phyloP scores from a whole-genome alignment of 2,888 invertebrate genomes.

The Lasioglossum morio region DNA sequence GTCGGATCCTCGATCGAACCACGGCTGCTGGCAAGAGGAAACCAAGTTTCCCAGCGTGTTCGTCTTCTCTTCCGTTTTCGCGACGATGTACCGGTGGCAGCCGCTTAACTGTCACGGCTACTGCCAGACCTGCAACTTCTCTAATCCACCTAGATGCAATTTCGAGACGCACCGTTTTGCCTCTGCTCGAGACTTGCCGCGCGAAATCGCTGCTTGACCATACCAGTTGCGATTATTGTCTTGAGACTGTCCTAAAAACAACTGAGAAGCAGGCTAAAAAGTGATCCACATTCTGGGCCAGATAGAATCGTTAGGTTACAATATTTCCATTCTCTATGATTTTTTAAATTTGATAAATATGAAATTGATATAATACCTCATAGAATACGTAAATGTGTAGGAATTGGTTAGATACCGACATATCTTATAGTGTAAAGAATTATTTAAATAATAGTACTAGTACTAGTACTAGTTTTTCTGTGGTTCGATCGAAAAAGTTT shows the following conservation, averaged over 20 bases:
- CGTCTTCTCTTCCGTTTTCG: conserved; percentile 9
- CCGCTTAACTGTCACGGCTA: conserved; percentile 37
- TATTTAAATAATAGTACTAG: no score
- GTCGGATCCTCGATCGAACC: background rate
- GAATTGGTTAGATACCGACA: no score
- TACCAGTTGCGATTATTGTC: background rate
- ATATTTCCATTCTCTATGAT: no score
- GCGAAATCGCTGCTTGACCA: background rate
- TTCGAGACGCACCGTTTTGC: conserved; percentile 10
- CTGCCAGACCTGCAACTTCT: conserved; percentile 40
- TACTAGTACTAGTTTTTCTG: no score
- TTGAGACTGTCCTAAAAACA: background rate
- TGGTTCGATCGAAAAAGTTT: no score
- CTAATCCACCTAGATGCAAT: conserved; percentile 61
- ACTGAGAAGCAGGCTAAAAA: background rate
- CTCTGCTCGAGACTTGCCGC: background rate
- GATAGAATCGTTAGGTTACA: background rate
- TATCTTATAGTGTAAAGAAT: no score
- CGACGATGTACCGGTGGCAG: conserved; percentile 19
- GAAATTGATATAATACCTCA: no score
- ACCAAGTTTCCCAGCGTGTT: conserved; percentile 39
- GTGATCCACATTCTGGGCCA: background rate
- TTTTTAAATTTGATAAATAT: no score
- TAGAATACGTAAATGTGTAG: no score
- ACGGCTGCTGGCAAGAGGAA: background rate